Conservation (phyloP, 2,113 vertebrate species). For the Corythornis vintsioides region DNA sequence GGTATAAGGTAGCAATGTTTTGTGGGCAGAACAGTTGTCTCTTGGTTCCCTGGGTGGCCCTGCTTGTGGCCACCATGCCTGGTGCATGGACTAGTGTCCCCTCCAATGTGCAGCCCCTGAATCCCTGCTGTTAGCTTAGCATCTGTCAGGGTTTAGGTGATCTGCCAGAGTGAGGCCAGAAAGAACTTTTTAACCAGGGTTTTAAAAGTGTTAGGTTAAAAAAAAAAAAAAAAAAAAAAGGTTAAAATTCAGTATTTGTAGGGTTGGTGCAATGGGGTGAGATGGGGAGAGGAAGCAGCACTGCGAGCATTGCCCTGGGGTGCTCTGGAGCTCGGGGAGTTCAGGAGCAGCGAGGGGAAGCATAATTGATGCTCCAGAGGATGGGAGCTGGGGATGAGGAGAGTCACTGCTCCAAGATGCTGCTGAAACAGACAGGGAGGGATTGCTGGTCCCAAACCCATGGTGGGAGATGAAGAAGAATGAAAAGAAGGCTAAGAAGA, state of each 20-base stretch:
- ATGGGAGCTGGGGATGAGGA: background rate
- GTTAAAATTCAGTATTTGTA: background rate
- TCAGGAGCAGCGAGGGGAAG: background rate
- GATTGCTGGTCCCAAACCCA: background rate
- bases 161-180: background rate
- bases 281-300: background rate
- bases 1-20: background rate
- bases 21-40: background rate
- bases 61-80: accelerated
- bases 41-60: background rate
- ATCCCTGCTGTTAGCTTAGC: background rate
- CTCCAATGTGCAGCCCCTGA: background rate
- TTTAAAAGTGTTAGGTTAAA: background rate
- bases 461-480: background rate
- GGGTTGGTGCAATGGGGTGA: background rate
- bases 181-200: accelerated
- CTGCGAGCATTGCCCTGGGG: background rate
- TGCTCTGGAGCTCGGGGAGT: background rate
- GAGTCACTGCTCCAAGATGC: background rate
- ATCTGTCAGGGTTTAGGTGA: accelerated
- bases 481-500: background rate
- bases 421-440: background rate
- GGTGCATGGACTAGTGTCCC: accelerated
- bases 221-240: no score
- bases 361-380: accelerated